phyloP scores from a whole-genome alignment of 2,888 invertebrate species.

The Drosophila nigricruria region DNA sequence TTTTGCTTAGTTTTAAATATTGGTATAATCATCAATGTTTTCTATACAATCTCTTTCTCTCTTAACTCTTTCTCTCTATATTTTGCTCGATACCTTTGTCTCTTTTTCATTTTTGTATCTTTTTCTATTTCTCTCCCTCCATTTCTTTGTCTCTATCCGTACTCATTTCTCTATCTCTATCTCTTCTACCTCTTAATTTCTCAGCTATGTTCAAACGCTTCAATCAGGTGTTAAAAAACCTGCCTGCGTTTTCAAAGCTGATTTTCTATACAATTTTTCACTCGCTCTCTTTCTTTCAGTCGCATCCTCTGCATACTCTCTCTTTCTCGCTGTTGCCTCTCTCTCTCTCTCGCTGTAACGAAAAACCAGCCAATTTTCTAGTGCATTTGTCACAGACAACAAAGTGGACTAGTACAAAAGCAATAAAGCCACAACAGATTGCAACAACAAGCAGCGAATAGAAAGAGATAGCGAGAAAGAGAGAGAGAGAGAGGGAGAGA shows the following conservation, averaged over 20 bases:
- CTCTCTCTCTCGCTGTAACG: conserved; percentile 6
- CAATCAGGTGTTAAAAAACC: conserved; percentile 10
- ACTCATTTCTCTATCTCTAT: not conserved
- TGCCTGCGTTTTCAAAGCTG: conserved; percentile 24
- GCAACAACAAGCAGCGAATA: conserved; percentile 15
- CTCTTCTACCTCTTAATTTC: not conserved
- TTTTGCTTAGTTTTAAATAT: no score
- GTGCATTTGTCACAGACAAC: conserved; percentile 65
- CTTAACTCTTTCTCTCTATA: not conserved
- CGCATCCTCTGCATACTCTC: not conserved
- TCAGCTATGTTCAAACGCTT: not conserved
- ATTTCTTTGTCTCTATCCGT: not conserved
- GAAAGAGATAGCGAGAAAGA: not conserved
- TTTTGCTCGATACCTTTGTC: not conserved
- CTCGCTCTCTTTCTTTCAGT: not conserved
- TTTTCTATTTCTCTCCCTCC: not conserved
- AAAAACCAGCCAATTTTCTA: conserved; percentile 68
- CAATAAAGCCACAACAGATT: conserved; percentile 54
- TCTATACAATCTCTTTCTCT: no score
- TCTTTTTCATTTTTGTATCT: not conserved
- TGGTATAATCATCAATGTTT: no score
- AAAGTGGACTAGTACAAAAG: conserved; percentile 44
- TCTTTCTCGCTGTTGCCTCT: not conserved
- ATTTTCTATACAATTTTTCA: conserved; percentile 26
- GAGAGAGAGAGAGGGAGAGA: not conserved